Base-by-base conservation (phyloP, 23 tunicate genomes). In the Ciona savignyi region DNA sequence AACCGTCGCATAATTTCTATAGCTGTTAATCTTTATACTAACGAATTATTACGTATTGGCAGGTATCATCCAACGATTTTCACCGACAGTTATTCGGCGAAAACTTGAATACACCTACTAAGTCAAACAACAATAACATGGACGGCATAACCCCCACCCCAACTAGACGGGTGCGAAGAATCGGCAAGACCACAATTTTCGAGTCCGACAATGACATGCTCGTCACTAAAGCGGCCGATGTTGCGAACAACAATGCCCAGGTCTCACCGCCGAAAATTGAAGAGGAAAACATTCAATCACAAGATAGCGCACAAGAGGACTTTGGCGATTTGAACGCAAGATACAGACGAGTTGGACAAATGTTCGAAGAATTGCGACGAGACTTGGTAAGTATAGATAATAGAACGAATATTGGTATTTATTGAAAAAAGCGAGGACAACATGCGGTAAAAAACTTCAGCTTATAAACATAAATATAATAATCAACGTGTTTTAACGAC, bases 371-470 rank as follows among this genome's bases (percentile, higher is more conserved):
- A 56, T 67, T 87, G 20, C 72, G 95, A 51, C 32, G 86, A 31
- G 95, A 87, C 34, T 63, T 87, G 86, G 95, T 87, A 32, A 76
- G 95, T 33, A 15, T 35, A 23, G 22, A 6, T 49, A 11, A 15
- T 49, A 11, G 61, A 49, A 49, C 20, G 61, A 20, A 15, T 49
- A 11, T 11, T 11, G 19, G 15, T 49, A 49, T 11, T 15, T 20
- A 49, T 20, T 20, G 20, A 49, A 49, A 49, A 49, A 49, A 11
- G n/a, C n/a, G n/a, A n/a, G n/a, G 61, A 20, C 61, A 49, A 49
- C 15, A 49, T 20, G 61, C 61, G 61, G 20, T 49, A 49, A 49
- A 49, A 49, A 49, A 49, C 61, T 49, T 49, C n/a, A 49, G 15
- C 20, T 49, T 11, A 11, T 49, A 49, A 49, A 49, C 61, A 20